Percentiles rank a stretch among this genome's conserved stretches.
Conservation (phyloP, 2,888 invertebrate species). For the Drosophila rubida region DNA sequence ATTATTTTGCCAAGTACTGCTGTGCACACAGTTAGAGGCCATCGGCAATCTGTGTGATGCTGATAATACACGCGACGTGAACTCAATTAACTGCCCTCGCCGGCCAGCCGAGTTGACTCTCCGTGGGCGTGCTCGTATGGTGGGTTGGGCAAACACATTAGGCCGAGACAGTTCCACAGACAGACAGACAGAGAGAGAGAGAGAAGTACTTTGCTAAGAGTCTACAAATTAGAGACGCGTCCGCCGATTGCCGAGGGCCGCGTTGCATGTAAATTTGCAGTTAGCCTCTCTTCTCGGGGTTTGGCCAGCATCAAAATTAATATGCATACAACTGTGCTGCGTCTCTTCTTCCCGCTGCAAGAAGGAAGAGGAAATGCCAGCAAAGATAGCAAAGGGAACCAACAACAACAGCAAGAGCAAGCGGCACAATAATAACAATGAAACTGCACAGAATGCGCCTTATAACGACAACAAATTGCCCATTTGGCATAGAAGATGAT, state of each 20-base stretch:
- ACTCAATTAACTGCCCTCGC: conserved; percentile 62
- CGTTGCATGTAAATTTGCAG: conserved; percentile 76
- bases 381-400: conserved; percentile 14
- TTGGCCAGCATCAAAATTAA: conserved; percentile 70
- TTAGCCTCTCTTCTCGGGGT: conserved; percentile 41
- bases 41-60: conserved; percentile 39
- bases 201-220: conserved; percentile 61
- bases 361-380: conserved; percentile 1
- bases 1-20: conserved; percentile 18
- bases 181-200: neutral
- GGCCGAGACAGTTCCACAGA: conserved; percentile 26
- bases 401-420: conserved; percentile 6
- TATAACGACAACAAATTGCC: conserved; percentile 78
- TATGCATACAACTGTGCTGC: conserved; percentile 61
- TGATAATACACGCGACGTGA: conserved; percentile 66
- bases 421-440: conserved; percentile 78
- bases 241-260: conserved; percentile 48
- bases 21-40: conserved; percentile 44
- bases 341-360: conserved; percentile 15
- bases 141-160: conserved; percentile 43
- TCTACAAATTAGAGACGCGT: conserved; percentile 73
- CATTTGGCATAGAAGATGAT: conserved; percentile 75
- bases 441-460: conserved; percentile 77
- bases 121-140: conserved; percentile 41
- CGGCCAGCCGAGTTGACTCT: neutral